phyloP scores from a whole-genome alignment of 1,140 invertebrate genomes.

The Bombus turneri region DNA sequence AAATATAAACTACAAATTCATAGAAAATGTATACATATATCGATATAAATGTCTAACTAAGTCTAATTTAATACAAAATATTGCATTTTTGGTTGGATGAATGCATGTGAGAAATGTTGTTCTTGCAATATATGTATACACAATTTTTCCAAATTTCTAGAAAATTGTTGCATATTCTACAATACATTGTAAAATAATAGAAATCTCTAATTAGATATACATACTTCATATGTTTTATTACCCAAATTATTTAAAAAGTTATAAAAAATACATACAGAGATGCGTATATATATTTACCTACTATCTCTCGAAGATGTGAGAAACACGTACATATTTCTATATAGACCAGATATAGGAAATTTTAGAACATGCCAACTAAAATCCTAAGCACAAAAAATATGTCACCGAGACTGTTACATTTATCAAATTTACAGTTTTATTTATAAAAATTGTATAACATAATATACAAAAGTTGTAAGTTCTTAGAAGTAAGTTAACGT shows the following conservation, averaged over 20 bases:
- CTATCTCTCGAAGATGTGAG: neutral
- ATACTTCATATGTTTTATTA: neutral
- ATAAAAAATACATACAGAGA: neutral
- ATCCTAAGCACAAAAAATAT: neutral
- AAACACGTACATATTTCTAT: neutral
- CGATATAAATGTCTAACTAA: conserved; percentile 39
- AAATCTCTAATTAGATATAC: neutral
- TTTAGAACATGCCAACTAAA: neutral
- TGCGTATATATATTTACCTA: neutral
- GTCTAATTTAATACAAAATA: conserved; percentile 40
- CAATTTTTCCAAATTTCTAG: neutral
- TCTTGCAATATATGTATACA: too few relatives aligned
- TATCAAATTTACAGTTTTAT: neutral
- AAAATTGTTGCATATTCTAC: neutral
- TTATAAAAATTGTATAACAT: neutral
- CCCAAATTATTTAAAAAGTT: neutral
- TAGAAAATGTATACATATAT: conserved; percentile 31
- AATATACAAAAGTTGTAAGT: too few relatives aligned
- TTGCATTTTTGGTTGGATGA: conserved; percentile 44
- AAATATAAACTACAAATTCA: conserved; percentile 19
- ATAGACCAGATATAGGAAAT: neutral
- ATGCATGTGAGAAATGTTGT: conserved; percentile 32
- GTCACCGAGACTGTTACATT: neutral
- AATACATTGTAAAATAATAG: neutral
- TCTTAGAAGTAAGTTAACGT: too few relatives aligned